Evolutionary conservation across 2,113 vertebrate genomes (phyloP), one percentile per base, ranked within the genome.

Genomic region (Ciconia stormi): DNA sequence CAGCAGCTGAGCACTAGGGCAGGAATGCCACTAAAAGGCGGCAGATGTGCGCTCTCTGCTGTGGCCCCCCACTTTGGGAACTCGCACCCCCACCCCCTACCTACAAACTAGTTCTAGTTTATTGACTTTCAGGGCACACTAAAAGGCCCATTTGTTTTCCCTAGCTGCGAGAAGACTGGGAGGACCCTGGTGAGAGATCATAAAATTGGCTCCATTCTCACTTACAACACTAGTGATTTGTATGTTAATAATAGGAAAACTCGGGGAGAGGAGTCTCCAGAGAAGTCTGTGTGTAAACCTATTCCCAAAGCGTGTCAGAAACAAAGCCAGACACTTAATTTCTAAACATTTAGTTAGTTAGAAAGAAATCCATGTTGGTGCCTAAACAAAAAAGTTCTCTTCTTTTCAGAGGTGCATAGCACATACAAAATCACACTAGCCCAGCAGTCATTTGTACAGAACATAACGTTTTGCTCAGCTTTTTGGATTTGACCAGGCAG

Each of bases 91-190:
- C 40, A 67, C 3, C 21, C 27, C 23, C 58, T 55, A 61, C 23
- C 58, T 55, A 61, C 69, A 81, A 89, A 79, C 46, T 44, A 27
- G 26, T 84, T 87, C 59, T 46, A 67, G 46, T 82, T 94, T 82
- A 89, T 21, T 84, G 65, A 91, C 65, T 89, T 87, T 71, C 47
- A 82, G 81, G 38, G 69, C 65, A 76, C 47, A 66, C 47, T 89
- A 72, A 78, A 94, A 93, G 44, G 42, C 29, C 73, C 77, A 82
- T 96, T 96, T 96, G 72, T 89, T 96, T 85, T 84, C 69, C 66
- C 38, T 52, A 67, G 69, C 61, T 95, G 87, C 1, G 12, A 89
- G 46, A 71, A 66, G 50, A 74, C 42, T 59, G 40, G 34, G 65
- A 87, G 52, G 59, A 94, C 29, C 52, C 77, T 82, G 80, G 21